Conservation (phyloP, 2,113 vertebrate species). For the Actenoides hombroni region DNA sequence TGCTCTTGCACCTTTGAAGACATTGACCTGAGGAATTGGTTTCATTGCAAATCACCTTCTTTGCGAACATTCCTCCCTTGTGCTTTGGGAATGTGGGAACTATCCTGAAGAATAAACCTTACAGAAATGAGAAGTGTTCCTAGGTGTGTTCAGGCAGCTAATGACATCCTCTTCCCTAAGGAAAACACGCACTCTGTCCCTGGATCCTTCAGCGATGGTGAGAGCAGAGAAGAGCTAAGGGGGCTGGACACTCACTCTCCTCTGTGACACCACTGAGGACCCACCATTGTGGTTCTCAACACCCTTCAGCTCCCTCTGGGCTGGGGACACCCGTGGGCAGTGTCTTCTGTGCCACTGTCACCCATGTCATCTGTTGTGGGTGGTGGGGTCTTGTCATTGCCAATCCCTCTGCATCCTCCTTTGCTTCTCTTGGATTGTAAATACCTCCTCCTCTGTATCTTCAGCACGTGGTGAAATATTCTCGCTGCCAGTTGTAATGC, state of each 20-base stretch:
- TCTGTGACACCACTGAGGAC: neutral
- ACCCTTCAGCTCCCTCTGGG: neutral
- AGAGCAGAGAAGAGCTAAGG: neutral
- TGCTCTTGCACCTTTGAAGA: neutral
- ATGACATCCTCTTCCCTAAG: neutral
- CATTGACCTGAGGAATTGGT: neutral
- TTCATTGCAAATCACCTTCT: neutral
- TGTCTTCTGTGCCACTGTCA: neutral
- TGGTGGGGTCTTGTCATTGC: neutral
- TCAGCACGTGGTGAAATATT: neutral
- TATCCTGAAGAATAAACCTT: neutral
- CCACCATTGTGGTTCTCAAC: accelerated
- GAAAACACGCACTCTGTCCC: accelerated
- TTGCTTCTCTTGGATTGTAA: too few relatives aligned
- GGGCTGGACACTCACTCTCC: neutral
- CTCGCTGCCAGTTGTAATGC: neutral
- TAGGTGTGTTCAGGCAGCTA: neutral
- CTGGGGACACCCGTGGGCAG: neutral
- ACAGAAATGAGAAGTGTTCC: neutral
- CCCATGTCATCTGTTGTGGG: accelerated
- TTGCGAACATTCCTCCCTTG: neutral
- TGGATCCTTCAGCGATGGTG: neutral
- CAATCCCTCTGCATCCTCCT: neutral
- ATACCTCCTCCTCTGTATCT: neutral
- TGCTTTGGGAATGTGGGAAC: neutral